Evolutionary conservation across 2,113 vertebrate genomes (phyloP).

Genomic region (Glaucidium brasilianum): DNA sequence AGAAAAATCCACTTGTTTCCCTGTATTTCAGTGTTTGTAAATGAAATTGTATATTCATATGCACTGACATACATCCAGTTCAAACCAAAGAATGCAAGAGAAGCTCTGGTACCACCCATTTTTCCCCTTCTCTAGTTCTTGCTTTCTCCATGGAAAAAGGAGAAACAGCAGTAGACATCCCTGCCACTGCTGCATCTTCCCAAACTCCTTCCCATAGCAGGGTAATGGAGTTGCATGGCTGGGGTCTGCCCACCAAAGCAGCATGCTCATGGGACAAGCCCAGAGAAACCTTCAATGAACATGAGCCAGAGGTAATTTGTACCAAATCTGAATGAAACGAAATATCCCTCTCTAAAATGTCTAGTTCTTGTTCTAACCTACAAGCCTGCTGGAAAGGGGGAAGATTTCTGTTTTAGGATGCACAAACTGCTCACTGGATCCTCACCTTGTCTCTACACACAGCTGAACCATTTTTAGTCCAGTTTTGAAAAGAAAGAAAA

Average conservation of each 20-base stretch:
- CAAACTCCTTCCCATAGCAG: neutral
- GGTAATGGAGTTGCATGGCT: neutral
- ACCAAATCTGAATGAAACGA: neutral
- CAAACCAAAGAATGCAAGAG: neutral
- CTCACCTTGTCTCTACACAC: neutral
- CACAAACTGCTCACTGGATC: neutral
- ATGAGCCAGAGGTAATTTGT: accelerated
- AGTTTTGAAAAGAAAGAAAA: neutral
- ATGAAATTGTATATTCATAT: neutral
- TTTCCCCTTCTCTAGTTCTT: neutral
- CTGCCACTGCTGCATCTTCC: neutral
- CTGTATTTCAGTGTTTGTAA: neutral
- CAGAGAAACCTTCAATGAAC: neutral
- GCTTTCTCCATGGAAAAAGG: neutral
- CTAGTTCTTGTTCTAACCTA: neutral
- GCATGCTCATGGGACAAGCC: neutral
- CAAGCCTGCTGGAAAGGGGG: neutral
- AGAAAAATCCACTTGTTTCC: neutral
- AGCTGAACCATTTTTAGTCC: neutral
- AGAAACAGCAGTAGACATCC: neutral
- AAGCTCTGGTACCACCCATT: neutral
- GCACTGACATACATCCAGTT: neutral
- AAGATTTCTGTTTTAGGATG: neutral
- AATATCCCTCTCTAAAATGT: neutral
- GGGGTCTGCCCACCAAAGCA: neutral